Percentiles rank a stretch among this genome's conserved stretches.
Evolutionary conservation across 2,888 invertebrate genomes (phyloP).

Genomic region (Micoletzkya japonica): DNA sequence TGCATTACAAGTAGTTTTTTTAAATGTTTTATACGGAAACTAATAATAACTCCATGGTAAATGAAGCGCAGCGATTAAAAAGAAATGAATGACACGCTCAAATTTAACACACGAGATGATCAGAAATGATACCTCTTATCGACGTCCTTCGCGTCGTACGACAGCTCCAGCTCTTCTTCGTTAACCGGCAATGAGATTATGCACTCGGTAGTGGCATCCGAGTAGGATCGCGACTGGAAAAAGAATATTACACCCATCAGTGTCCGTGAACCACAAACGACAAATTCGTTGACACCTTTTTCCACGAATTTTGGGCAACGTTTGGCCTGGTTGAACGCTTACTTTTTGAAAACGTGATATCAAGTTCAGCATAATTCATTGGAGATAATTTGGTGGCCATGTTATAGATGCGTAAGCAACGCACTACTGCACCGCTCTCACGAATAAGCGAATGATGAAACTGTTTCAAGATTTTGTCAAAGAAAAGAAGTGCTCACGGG

Average conservation of each 20-base stretch:
- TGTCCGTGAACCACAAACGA: too few species aligned
- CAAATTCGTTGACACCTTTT: too few species aligned
- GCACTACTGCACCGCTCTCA: too few species aligned
- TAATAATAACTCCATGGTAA: not conserved
- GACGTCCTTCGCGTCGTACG: not conserved
- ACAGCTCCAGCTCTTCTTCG: not conserved
- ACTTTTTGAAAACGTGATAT: too few species aligned
- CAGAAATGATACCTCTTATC: constrained; percentile 16
- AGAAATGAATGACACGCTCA: not conserved
- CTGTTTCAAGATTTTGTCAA: not conserved
- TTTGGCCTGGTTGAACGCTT: too few species aligned
- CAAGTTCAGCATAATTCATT: not conserved
- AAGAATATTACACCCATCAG: too few species aligned
- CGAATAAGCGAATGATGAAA: not conserved
- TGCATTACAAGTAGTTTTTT: too few species aligned
- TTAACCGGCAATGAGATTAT: constrained; percentile 3
- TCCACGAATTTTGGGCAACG: too few species aligned
- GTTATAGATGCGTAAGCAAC: not conserved
- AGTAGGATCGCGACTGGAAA: not conserved
- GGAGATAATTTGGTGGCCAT: not conserved
- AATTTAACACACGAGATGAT: not conserved
- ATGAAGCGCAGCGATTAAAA: not conserved
- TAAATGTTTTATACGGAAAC: not conserved
- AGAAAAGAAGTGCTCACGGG: not conserved
- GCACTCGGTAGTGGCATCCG: not conserved